phyloP scores from a whole-genome alignment of 1,140 invertebrate species.

The Leptinotarsa defecta region DNA sequence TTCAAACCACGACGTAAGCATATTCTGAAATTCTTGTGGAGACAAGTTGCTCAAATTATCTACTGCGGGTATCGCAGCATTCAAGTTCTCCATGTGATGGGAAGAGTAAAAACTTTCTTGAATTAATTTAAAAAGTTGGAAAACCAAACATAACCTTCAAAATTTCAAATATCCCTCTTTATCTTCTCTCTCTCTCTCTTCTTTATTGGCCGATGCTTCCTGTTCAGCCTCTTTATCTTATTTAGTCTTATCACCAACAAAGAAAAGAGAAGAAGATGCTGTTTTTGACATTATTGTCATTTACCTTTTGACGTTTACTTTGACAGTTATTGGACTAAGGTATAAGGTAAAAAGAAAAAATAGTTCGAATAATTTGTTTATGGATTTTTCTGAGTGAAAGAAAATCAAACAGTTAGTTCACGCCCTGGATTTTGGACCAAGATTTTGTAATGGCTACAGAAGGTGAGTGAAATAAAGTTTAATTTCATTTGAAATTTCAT shows the following conservation, averaged over 20 bases:
- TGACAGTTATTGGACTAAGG: neutral
- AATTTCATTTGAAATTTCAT: neutral
- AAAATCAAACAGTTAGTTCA: neutral
- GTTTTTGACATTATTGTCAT: neutral
- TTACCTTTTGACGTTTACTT: neutral
- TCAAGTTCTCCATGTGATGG: conserved; percentile 34
- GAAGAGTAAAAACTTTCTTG: neutral
- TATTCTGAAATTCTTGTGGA: conserved; percentile 60
- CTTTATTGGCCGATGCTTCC: too few species aligned
- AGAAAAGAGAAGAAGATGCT: neutral
- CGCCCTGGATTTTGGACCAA: neutral
- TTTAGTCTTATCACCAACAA: too few species aligned
- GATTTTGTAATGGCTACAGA: conserved; percentile 15
- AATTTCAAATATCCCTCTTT: neutral
- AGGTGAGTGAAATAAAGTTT: conserved; percentile 7
- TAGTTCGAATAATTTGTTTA: conserved; percentile 3
- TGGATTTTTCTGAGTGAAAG: conserved; percentile 8
- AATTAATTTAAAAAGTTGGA: neutral
- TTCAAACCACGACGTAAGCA: conserved; percentile 61
- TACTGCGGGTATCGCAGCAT: conserved; percentile 25
- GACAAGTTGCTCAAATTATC: conserved; percentile 29
- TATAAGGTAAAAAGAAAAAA: neutral
- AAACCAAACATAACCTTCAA: neutral
- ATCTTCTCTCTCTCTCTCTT: too few species aligned
- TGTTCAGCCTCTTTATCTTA: too few species aligned